A percentile compares a stretch with the other conserved stretches of the same genome.
Conservation (phyloP, 2,797 vertebrate genomes). For the Myotis findleyi region DNA sequence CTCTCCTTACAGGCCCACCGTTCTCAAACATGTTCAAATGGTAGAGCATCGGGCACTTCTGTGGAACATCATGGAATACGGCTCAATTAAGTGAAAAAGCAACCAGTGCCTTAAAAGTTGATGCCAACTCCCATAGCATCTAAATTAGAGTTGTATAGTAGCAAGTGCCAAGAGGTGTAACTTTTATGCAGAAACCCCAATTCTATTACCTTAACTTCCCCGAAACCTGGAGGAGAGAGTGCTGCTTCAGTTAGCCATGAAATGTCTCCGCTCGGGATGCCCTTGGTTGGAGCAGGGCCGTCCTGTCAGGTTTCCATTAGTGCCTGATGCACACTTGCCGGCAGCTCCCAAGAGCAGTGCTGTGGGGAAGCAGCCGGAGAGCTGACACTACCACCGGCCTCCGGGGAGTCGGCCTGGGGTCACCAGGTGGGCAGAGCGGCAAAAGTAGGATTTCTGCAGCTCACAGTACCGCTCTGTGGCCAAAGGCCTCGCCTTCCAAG, state of each 20-base stretch:
- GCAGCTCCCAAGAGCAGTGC: not conserved
- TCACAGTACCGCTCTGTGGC: constrained; percentile 83
- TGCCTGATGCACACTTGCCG: not conserved
- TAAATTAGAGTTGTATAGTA: not conserved
- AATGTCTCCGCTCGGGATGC: not conserved
- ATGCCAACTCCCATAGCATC: not conserved
- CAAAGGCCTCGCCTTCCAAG: constrained; percentile 70
- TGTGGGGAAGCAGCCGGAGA: not conserved
- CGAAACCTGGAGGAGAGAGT: not conserved
- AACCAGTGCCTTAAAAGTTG: not conserved
- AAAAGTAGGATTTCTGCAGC: constrained; percentile 71
- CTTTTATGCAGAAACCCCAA: not conserved
- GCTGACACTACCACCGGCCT: not conserved
- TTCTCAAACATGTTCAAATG: not conserved
- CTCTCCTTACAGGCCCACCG: not conserved
- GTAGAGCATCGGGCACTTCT: not conserved
- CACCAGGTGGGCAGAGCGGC: constrained; percentile 56
- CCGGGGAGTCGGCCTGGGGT: constrained; percentile 67
- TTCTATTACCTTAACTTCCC: not conserved
- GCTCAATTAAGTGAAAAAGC: not conserved
- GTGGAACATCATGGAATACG: not conserved
- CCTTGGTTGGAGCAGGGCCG: not conserved
- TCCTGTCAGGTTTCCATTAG: not conserved
- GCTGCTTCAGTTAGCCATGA: not conserved
- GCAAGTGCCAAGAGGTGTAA: not conserved